Evolutionary conservation across 1,140 invertebrate genomes (phyloP), one percentile per base, ranked within the genome.

Genomic region (Drosophila ficusphila): DNA sequence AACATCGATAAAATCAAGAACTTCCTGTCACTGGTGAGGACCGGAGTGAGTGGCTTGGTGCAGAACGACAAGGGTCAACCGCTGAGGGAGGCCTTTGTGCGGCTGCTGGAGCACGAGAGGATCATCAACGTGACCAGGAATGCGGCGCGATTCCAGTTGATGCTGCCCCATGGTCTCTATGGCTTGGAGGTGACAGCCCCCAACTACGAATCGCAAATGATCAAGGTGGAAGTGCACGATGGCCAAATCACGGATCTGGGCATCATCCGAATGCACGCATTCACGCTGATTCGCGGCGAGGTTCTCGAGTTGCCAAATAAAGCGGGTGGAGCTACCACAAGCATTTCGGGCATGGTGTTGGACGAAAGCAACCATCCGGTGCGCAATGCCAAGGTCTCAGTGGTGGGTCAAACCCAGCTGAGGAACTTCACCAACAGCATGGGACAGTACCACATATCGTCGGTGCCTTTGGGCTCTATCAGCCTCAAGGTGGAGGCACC

Each of bases 21-120:
- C 90, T 96, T 93, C 64, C 94, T 92, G 2, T 91, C 92, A 19
- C 67, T 93, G 42, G 92, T 93, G 23, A 92, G 92, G 49, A 94
- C 93, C 16, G 94, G 97, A 51, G 92, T 98, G 1, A 93, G 94
- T 34, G 96, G 96, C 0, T 93, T 93, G 72, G 93, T 99, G 3
- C 92, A 92, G 33, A 95, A 97, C 81, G 91, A 92, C 7, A 76
- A 93, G 27, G 93, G 93, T 1, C 89, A 92, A 18, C 94, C 95
- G 11, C 92, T 98, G 76, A 91, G 94, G 6, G 94, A 96, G 51
- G 96, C 97, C 1, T 93, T 92, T 0, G 92, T 98, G 0, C 91
- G 92, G 34, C 93, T 98, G 4, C 89, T 93, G 47, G 93, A 93
- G 4, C 91, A 93, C 46, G 93, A 93, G 1, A 90, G 92, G 31